Percentiles rank a stretch among this genome's conserved stretches.
Conservation (phyloP, 2,113 vertebrate species). For the Carlito syrichta region DNA sequence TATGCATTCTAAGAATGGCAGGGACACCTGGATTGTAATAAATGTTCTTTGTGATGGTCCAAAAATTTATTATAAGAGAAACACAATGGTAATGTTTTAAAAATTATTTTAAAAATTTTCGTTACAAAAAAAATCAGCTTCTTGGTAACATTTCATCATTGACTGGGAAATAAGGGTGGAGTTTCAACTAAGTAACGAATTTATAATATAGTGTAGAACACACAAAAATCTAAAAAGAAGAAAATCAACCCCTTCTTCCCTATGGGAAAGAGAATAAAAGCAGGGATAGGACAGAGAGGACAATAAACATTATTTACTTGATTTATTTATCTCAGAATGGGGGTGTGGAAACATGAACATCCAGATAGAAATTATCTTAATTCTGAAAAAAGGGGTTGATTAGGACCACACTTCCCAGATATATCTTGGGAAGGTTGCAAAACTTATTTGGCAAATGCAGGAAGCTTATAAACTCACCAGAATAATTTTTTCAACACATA, state of each 20-base stretch:
- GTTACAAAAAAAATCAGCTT: not conserved
- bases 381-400: not conserved
- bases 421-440: not conserved
- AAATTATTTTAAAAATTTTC: no score
- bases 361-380: no score
- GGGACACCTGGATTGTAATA: not conserved
- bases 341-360: no score
- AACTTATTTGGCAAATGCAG: not conserved
- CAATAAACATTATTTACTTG: not conserved
- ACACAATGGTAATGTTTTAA: not conserved
- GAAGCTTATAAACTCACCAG: not conserved
- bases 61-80: not conserved
- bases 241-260: not conserved
- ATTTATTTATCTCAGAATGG: not conserved
- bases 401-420: not conserved
- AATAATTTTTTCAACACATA: not conserved
- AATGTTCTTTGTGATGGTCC: not conserved
- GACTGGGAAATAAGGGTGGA: no score
- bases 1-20: not conserved
- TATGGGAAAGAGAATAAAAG: not conserved
- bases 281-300: not conserved
- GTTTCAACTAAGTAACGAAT: no score
- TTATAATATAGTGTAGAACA: not conserved
- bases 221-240: not conserved
- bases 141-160: not conserved